Base-by-base conservation (phyloP, 1,140 invertebrate species). In the Ostrea denselamellosa region DNA sequence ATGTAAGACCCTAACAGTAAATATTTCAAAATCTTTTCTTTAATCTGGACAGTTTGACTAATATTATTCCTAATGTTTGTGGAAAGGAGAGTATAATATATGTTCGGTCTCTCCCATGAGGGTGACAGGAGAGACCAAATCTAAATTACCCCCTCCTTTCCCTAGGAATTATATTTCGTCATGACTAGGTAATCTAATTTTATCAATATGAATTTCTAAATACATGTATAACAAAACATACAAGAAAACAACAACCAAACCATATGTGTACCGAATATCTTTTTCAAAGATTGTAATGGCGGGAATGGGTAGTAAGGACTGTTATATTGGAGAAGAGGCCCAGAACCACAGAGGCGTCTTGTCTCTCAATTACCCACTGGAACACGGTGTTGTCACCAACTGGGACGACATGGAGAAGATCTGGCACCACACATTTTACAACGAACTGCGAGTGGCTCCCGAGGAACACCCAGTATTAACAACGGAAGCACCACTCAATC, bases 391-490 rank as follows among this genome's bases (percentile, higher is more conserved):
- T 89, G 95, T 95, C 68, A 95, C 94, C 85, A 95, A 95, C 92
- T 95, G 95, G 95, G 95, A 96, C 86, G 95, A 95, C 88, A 98
- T 99, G 98, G 97, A 98, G 94, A 98, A 98, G 95, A 98, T 98
- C 94, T 98, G 97, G 97, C 98, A 95, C 87, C 95, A 95, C 90
- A 95, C 95, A 9, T 95, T 95, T 91, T 95, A 94, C 92, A 98
- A 98, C 95, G 97, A 98, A 94, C 96, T 99, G 87, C 96, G 98
- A 95, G 97, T 98, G 90, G 97, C 98, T 87, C 98, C 98, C 56
- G 98, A 98, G 95, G 98, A 98, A 94, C 97, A 98, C 95, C 97
- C 98, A 86, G 97, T 98, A 82, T 96, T 99, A 89, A 82, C 94
- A 5, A 94, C 93, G 17, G 93, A 94, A 83, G 91, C 92, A 62